phyloP scores from a whole-genome alignment of 2,888 invertebrate species.

The Hypercompe scribonia region DNA sequence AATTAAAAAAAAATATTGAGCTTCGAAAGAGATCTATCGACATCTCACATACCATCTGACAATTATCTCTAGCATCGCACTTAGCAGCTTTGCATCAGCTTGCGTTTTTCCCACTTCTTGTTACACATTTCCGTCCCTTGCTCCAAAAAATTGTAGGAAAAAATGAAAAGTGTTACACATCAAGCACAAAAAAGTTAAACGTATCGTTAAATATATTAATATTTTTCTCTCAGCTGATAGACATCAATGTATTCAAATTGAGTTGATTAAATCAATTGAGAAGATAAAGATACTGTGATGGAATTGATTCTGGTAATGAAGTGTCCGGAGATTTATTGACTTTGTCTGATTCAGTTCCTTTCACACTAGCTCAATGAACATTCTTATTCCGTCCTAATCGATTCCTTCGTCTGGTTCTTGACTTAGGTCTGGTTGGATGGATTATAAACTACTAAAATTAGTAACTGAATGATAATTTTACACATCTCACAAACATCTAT shows the following conservation, averaged over 20 bases:
- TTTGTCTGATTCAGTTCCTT: neutral
- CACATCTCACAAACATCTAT: too few species aligned
- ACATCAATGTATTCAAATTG: slow-evolving; percentile 34
- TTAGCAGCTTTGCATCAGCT: too few species aligned
- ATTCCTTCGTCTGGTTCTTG: neutral
- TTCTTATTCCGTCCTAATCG: neutral
- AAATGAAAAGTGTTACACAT: too few species aligned
- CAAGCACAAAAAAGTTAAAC: neutral
- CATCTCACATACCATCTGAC: too few species aligned
- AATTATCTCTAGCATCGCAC: too few species aligned
- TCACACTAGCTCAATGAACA: neutral
- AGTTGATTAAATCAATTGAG: slow-evolving; percentile 41
- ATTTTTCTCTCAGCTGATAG: slow-evolving; percentile 4
- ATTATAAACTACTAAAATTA: too few species aligned
- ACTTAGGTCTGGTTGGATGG: neutral
- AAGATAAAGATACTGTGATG: slow-evolving; percentile 40
- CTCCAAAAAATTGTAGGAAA: neutral
- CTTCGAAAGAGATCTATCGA: too few species aligned
- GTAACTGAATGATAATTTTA: too few species aligned
- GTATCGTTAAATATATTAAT: neutral
- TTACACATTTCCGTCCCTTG: neutral
- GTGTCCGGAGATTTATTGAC: neutral
- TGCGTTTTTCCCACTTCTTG: neutral
- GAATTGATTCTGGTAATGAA: slow-evolving; percentile 31
- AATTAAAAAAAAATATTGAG: too few species aligned